Base-by-base conservation (phyloP, 2,888 invertebrate genomes). In the Iselma pallidipennis region DNA sequence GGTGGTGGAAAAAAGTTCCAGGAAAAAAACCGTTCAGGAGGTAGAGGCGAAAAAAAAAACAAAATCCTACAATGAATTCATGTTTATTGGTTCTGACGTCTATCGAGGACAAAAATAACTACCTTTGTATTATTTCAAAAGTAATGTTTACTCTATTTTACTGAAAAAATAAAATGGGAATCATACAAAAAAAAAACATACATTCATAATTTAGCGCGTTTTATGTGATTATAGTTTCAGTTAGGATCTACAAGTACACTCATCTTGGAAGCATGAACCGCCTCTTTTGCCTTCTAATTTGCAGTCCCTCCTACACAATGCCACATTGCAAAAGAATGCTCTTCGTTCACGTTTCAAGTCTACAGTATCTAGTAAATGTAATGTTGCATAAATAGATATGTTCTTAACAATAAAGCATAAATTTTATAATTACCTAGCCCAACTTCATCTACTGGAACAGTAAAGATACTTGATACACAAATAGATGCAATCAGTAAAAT, bases 51-150 rank as follows among this genome's bases (percentile, higher is more conserved):
- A 1, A 29, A 29, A 5, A 33, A n/a, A 33, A 33, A 29, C 33
- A 33, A 33, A 33, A 4, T 3, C 33, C 33, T 4, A 14, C 14
- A 14, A 33, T 4, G 21, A 21, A 21, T 54, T 62, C 29, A 12
- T n/a, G 55, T 58, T 61, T 51, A 48, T 10, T 51, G 5, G 16
- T 37, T 33, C 48, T 57, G 55, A 62, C 51, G 62, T 55, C 45
- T 42, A 26, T 53, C 25, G 57, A 49, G 5, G 49, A 49, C 51
- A 57, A 62, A 58, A 55, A 57, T 61, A 61, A 58, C 60, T 56
- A 55, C 9, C 28, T 52, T 33, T 51, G 56, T 16, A 33, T 29
- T 52, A 45, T 56, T 60, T 60, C 29, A 33, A 21, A 52, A 21
- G 16, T 50, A 57, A 31, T 14, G 52, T 37, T 57, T 57, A 53